Evolutionary conservation across 1,140 invertebrate species (phyloP), one percentile per base, ranked within the genome.

Genomic region (Neotoxoptera formosana): DNA sequence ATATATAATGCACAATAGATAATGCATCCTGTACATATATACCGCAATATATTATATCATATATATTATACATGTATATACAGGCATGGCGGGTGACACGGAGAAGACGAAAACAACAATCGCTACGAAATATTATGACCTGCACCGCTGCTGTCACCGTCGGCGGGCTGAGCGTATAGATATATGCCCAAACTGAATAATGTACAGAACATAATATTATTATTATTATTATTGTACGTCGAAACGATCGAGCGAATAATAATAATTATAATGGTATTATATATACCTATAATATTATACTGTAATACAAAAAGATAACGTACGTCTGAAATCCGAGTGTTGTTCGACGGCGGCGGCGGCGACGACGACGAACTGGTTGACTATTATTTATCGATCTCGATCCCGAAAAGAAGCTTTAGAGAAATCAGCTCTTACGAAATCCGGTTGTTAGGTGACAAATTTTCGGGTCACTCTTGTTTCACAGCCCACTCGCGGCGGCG

Each of bases 401-500:
- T 83, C 76, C 88, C 67, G 11, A 81, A 81, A 53, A 92, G 67
- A 81, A 81, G 60, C 90, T 76, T 67, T 81, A 83, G 91, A 92
- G 91, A 92, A 92, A 92, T 92, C 91, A 83, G 47, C 67, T 92
- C 91, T 92, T 83, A 92, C 91, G 47, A 92, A 92, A 92, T 92
- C 91, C 91, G 91, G 91, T 92, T 92, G 91, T 92, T 83, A 83
- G 91, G 91, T 92, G 91, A 92, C 91, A 92, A 92, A 92, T 92
- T 92, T 92, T 92, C 76, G 91, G 91, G 91, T 92, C 91, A 92
- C 91, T 92, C 91, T 92, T 92, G 91, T 92, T 92, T 83, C 60
- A 81, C 91, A 34, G 91, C 91, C 91, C 91, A 92, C 91, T 92
- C 91, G 91, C 76, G 76, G 86, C 83, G 34, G 56, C 56, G 56